Conservation (phyloP, 2,888 invertebrate species). For the Ceraclea dissimilis region DNA sequence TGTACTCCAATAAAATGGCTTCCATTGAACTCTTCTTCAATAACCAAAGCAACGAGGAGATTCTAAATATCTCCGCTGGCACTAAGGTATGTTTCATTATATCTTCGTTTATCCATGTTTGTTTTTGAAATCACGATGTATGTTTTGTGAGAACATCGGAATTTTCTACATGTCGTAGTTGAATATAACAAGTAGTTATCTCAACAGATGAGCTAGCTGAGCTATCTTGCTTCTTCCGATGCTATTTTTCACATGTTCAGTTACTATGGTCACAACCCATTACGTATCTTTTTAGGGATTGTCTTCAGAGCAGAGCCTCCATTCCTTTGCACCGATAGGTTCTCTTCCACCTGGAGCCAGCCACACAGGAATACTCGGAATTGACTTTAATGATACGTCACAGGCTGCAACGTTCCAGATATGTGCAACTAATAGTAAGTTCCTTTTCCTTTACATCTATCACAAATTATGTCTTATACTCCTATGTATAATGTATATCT, state of each 20-base stretch:
- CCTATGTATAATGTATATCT: no score
- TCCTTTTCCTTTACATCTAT: not conserved
- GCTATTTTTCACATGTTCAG: no score
- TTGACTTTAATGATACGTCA: conserved; percentile 90
- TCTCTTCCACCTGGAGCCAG: conserved; percentile 55
- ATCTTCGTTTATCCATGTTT: no score
- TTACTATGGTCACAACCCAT: no score
- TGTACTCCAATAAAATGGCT: conserved; percentile 75
- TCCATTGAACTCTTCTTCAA: conserved; percentile 72
- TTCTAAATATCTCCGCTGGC: conserved; percentile 62
- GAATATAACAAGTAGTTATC: no score
- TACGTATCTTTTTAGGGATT: conserved; percentile 44
- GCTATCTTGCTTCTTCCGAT: no score
- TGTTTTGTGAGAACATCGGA: no score
- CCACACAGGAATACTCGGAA: conserved; percentile 65
- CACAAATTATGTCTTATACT: not conserved
- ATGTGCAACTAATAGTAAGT: not conserved
- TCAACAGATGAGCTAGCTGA: no score
- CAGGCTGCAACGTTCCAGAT: conserved; percentile 68
- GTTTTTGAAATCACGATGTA: no score
- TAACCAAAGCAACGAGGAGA: conserved; percentile 59
- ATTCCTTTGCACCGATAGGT: conserved; percentile 65
- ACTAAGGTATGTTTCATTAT: conserved; percentile 60
- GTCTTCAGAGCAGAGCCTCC: conserved; percentile 63
- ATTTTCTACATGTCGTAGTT: no score